These are phyloP conservation scores for Drosophila peninsularis DNA, from an alignment of 2,888 invertebrate species.

Conservation along the genomic window DNA sequence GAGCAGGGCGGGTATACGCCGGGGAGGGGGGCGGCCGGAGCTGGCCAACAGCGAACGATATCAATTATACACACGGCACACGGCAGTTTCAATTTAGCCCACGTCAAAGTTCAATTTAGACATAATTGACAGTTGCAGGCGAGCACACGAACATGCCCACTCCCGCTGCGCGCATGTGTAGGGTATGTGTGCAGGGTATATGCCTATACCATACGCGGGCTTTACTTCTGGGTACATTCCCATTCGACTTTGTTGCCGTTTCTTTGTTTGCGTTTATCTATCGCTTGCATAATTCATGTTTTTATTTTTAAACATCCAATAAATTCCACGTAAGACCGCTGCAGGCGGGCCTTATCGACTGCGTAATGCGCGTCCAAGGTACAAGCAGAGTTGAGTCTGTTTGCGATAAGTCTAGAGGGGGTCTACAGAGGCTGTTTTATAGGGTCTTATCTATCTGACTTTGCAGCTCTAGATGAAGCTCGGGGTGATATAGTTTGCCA, in stretches of 20 bases:
- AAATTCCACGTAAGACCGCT: conserved; percentile 18
- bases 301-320: conserved; percentile 69
- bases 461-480: no score
- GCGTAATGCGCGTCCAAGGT: background rate
- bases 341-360: background rate
- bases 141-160: background rate
- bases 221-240: conserved; percentile 5
- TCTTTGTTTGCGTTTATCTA: conserved; percentile 53
- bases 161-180: no score
- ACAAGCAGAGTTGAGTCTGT: no score
- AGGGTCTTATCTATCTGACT: background rate
- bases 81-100: conserved; percentile 37
- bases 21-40: background rate
- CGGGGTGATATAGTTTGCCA: no score
- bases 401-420: background rate
- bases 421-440: background rate
- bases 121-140: conserved; percentile 61
- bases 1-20: background rate
- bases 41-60: conserved; percentile 9
- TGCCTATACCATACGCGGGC: background rate
- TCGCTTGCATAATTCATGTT: conserved; percentile 58
- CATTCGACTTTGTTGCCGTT: background rate
- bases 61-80: conserved; percentile 41
- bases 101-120: conserved; percentile 72
- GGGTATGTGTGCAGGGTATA: background rate